phyloP scores from a whole-genome alignment of 2,797 vertebrate genomes.

The Poeciliopsis presidionis region DNA sequence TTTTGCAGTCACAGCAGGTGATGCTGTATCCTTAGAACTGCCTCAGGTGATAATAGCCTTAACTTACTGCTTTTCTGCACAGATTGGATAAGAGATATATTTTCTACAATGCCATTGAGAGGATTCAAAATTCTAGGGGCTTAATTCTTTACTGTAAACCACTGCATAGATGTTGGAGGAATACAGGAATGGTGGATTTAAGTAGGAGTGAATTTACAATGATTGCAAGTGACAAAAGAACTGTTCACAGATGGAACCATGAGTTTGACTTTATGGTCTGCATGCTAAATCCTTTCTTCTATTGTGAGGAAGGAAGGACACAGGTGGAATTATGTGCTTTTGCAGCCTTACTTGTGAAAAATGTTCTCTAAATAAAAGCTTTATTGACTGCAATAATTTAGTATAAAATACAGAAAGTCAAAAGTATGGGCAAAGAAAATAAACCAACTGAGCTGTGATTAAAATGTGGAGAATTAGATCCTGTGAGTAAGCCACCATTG shows the following conservation, averaged over 20 bases:
- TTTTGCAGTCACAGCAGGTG: slow-evolving; percentile 8
- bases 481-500: slow-evolving; percentile 32
- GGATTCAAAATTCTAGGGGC: slow-evolving; percentile 17
- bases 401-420: slow-evolving; percentile 37
- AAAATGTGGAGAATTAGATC: slow-evolving; percentile 59
- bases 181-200: slow-evolving; percentile 13
- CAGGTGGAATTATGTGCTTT: slow-evolving; percentile 10
- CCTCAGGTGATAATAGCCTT: slow-evolving; percentile 10
- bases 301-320: neutral
- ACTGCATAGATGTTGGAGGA: neutral
- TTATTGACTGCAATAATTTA: slow-evolving; percentile 35
- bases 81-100: slow-evolving; percentile 23
- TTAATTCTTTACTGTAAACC: slow-evolving; percentile 26
- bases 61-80: slow-evolving; percentile 20
- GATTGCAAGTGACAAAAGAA: slow-evolving; percentile 3
- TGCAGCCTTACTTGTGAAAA: slow-evolving; percentile 31
- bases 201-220: neutral
- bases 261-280: neutral
- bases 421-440: slow-evolving; percentile 15
- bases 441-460: slow-evolving; percentile 26
- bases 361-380: slow-evolving; percentile 33
- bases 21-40: slow-evolving; percentile 9
- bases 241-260: neutral
- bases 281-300: neutral
- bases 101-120: slow-evolving; percentile 24